Evolutionary conservation across 2,113 vertebrate species (phyloP), one percentile per base, ranked within the genome.

Genomic region (Clarias batrachus): DNA sequence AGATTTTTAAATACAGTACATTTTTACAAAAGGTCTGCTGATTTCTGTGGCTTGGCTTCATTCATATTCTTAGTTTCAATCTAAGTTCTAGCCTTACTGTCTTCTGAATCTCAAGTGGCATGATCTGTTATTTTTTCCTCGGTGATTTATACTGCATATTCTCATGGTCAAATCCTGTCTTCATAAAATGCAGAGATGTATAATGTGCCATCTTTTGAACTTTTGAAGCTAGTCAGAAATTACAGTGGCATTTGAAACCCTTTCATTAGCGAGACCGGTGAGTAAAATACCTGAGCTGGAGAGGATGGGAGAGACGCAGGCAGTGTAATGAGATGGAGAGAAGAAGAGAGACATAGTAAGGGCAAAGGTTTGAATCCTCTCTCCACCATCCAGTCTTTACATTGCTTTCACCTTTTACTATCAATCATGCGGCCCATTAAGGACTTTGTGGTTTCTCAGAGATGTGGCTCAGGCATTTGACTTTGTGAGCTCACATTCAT

Each of bases 171-270:
- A n/a, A 27, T 86, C 56, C 37, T 54, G 68, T 66, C 76, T 87
- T 63, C 74, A 52, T 83, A 89, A 88, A 89, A 84, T 71, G 74
- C 57, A 81, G 48, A 83, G 83, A 83, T 89, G 86, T 90, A 82
- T 65, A 87, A 65, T 60, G 60, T 81, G 83, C 85, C 85, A 80
- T 85, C 85, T 85, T 86, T 82, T 92, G 91, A 91, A 90, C 90
- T 92, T 92, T 91, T 90, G 83, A 88, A 80, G 89, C 63, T 87
- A 90, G 85, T 89, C 88, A 86, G 87, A 86, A 91, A 91, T 89
- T 88, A 90, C 90, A 85, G 27, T 90, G 89, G 90, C 91, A 92
- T 92, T 91, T 92, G 89, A 78, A 90, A 87, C 73, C 85, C 90
- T 90, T 90, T 91, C 90, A 91, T 92, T 92, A 92, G 89, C 52